Percentiles rank a stretch among this genome's conserved stretches.
Evolutionary conservation across 1,140 invertebrate species (phyloP).

Genomic region (Bombus cullumanus): DNA sequence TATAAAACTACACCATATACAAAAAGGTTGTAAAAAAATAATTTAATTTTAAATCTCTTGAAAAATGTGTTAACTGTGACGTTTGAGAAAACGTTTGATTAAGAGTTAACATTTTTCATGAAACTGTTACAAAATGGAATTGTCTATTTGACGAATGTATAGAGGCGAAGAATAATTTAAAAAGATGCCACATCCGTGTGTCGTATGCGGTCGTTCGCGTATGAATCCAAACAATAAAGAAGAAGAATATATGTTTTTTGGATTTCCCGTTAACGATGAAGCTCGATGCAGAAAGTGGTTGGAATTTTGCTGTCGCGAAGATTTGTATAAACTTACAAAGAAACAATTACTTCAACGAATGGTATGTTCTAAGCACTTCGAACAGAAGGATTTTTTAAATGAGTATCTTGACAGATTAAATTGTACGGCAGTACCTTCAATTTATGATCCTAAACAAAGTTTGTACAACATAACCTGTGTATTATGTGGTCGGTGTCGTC

Average conservation of each 20-base stretch:
- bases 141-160: conserved; percentile 57
- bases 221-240: conserved; percentile 81
- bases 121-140: conserved; percentile 37
- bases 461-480: conserved; percentile 81
- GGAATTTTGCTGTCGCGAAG: conserved; percentile 80
- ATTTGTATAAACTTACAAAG: conserved; percentile 79
- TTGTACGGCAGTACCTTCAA: conserved; percentile 76
- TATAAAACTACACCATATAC: background rate
- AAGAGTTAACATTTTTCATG: background rate
- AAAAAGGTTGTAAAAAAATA: conserved; percentile 32
- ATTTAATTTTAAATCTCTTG: conserved; percentile 7
- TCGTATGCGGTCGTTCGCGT: conserved; percentile 81
- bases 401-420: conserved; percentile 79
- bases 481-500: conserved; percentile 75
- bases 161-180: conserved; percentile 8
- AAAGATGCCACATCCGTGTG: conserved; percentile 82
- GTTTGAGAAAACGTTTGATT: background rate
- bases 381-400: conserved; percentile 76
- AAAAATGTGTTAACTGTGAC: background rate
- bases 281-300: conserved; percentile 78
- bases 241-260: conserved; percentile 81
- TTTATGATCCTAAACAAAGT: conserved; percentile 81
- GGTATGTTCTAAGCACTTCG: conserved; percentile 81
- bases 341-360: conserved; percentile 80
- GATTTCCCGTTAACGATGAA: conserved; percentile 81